Evolutionary conservation across 2,797 vertebrate species (phyloP).

Genomic region (Peromyscus nudipes): DNA sequence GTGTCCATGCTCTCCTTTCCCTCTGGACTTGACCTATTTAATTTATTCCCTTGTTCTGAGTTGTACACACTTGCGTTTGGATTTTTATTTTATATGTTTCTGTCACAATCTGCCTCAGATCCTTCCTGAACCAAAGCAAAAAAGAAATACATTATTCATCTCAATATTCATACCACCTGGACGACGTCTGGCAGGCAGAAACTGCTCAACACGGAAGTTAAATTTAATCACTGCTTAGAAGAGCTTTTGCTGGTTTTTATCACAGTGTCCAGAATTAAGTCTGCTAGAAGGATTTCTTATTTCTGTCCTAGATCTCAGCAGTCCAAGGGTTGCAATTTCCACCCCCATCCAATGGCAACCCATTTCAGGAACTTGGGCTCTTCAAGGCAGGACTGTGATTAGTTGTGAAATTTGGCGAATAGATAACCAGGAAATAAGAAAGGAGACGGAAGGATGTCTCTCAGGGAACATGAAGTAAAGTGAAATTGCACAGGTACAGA

Average conservation of each 20-base stretch:
- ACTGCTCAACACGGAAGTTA: constrained; percentile 54
- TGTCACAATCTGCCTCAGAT: constrained; percentile 60
- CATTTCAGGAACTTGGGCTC: not conserved
- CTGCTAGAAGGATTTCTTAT: not conserved
- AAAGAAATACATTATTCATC: constrained; percentile 73
- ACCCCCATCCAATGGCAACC: not conserved
- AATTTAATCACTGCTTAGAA: constrained; percentile 32
- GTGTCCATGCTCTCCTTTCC: not conserved
- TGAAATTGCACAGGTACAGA: not conserved
- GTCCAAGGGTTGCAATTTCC: not conserved
- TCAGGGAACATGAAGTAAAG: not conserved
- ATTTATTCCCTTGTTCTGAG: constrained; percentile 27
- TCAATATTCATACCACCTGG: constrained; percentile 40
- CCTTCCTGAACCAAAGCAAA: constrained; percentile 49
- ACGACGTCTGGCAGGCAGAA: constrained; percentile 26
- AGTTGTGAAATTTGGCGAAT: not conserved
- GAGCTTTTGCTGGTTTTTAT: constrained; percentile 45
- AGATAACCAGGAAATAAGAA: not conserved
- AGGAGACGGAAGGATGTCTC: not conserved
- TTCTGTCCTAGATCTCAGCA: not conserved
- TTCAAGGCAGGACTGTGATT: constrained; percentile 25
- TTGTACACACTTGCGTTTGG: constrained; percentile 50
- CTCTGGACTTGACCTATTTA: constrained; percentile 43
- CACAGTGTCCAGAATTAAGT: constrained; percentile 1
- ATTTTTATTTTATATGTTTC: constrained; percentile 56